Base-by-base conservation (phyloP, 2,113 vertebrate genomes). In the Caloenas nicobarica region DNA sequence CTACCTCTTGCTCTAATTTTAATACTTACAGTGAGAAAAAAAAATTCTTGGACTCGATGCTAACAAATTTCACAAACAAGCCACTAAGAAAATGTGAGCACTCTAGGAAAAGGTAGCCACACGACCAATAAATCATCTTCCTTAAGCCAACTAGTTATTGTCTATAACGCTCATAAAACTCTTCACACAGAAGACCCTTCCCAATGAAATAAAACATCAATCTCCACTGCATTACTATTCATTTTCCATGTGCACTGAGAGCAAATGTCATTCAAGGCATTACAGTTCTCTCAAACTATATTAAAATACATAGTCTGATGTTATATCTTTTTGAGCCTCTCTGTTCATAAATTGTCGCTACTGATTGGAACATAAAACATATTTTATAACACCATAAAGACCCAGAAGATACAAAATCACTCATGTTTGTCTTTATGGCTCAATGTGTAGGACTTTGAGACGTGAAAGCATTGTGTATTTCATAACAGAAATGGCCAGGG, bases 321-420 rank as follows among this genome's bases (percentile, higher is more conserved):
- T 94, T 97, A 90, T 82, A 96, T 96, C 96, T 94, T 77, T 76
- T 77, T 3, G 1, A 95, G 92, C 93, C 81, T 86, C 90, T 88
- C 94, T 96, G 54, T 96, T 96, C 97, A 97, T 97, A 97, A 97
- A 97, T 97, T 97, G 95, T 96, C 25, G 0, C 91, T 44, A 78
- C 96, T 97, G 97, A 97, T 97, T 97, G 96, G 95, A 96, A 97
- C 93, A 97, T 97, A 97, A 97, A 97, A 88, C 93, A 93, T 97
- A 91, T 96, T 97, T 97, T 97, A 97, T 86, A 97, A 97, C 48
- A 61, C 92, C 92, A 96, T 97, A 97, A 97, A 97, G 91, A 71
- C 95, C 91, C 92, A 95, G 95, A 97, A 97, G 96, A 96, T 93
- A 95, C 96, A 97, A 96, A 94, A 97, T 97, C 96, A 96, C 95